Percentiles rank a stretch among this genome's conserved stretches.
Evolutionary conservation across 2,888 invertebrate species (phyloP).

Genomic region (Globia sparganii): DNA sequence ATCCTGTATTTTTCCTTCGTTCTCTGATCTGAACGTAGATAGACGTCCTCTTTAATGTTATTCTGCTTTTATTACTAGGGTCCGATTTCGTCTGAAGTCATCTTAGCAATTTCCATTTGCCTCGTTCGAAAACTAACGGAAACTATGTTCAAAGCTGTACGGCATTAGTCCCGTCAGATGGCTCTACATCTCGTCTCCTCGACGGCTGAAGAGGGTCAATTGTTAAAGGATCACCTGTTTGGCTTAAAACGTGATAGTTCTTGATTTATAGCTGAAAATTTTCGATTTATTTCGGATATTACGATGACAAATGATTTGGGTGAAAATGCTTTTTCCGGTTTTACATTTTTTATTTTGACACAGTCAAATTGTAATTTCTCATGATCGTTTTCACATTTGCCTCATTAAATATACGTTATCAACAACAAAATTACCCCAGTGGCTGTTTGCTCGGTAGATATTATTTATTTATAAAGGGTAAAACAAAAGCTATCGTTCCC

Average conservation of each 20-base stretch:
- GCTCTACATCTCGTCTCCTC: slow-evolving; percentile 50
- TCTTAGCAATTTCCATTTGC: slow-evolving; percentile 41
- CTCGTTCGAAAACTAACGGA: slow-evolving; percentile 32
- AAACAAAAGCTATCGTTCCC: slow-evolving; percentile 43
- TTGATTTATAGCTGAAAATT: slow-evolving; percentile 55
- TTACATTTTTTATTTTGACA: slow-evolving; percentile 23
- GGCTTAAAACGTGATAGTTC: slow-evolving; percentile 54
- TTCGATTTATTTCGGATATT: slow-evolving; percentile 28
- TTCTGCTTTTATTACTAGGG: slow-evolving; percentile 32
- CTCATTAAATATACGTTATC: slow-evolving; percentile 10
- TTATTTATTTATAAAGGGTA: slow-evolving; percentile 31
- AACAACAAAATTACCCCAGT: background rate
- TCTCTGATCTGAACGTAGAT: slow-evolving; percentile 44
- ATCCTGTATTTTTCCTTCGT: slow-evolving; percentile 42
- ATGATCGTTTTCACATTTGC: slow-evolving; percentile 12
- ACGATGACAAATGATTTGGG: slow-evolving; percentile 32
- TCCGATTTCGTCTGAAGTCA: slow-evolving; percentile 37
- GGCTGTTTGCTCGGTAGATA: slow-evolving; percentile 1
- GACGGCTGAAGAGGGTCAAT: slow-evolving; percentile 65
- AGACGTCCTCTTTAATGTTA: slow-evolving; percentile 49
- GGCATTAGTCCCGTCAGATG: slow-evolving; percentile 48
- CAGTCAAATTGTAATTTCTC: slow-evolving; percentile 5
- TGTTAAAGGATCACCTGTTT: slow-evolving; percentile 65
- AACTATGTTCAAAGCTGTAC: slow-evolving; percentile 42
- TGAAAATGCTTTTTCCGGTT: slow-evolving; percentile 20